Base-by-base conservation (phyloP, 2,888 invertebrate genomes). In the Atethmia centrago region DNA sequence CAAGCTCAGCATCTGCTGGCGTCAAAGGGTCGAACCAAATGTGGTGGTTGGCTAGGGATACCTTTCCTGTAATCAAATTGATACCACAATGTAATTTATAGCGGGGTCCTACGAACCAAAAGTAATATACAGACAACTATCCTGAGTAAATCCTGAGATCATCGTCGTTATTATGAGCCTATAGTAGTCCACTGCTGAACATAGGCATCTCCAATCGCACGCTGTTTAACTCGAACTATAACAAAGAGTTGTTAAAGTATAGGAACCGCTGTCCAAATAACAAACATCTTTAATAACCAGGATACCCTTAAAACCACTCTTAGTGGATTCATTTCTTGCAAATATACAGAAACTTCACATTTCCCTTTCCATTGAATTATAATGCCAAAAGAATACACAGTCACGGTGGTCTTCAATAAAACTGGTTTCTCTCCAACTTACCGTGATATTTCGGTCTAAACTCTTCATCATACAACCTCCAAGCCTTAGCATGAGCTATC, bases 401-500 rank as follows among this genome's bases (percentile, higher is more conserved):
- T 12, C 12, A 51, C 12, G n/a, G 4, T 1, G 4, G 12, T 53
- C 14, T 53, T 53, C 25, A 7, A 14, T 55, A 28, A 55, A 28
- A 55, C 9, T 28, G 19, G 2, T 55, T 42, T 42, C 0, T 25
- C 7, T 9, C 12, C 8, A 31, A 59, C 77, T 67, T 36, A 84
- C 84, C 84, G 19, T 82, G 45, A 55, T 74, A 76, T 14, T 73
- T 83, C 7, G 92, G 79, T 82, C 95, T 96, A 86, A 97, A 98
- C 55, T 96, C 93, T 40, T 94, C 87, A 62, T 97, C 96, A 84
- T 97, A 97, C 80, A 97, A 92, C 85, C 97, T 96, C 84, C 97
- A 97, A 4, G 96, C 97, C 79, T 94, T 96, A 0, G 97, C 97
- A 88, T 98, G 98, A 0, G 98, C 97, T 80, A 97, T 94, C 28